Evolutionary conservation across 2,888 invertebrate genomes (phyloP), one percentile per base, ranked within the genome.

Genomic region (Perizoma flavofasciatum): DNA sequence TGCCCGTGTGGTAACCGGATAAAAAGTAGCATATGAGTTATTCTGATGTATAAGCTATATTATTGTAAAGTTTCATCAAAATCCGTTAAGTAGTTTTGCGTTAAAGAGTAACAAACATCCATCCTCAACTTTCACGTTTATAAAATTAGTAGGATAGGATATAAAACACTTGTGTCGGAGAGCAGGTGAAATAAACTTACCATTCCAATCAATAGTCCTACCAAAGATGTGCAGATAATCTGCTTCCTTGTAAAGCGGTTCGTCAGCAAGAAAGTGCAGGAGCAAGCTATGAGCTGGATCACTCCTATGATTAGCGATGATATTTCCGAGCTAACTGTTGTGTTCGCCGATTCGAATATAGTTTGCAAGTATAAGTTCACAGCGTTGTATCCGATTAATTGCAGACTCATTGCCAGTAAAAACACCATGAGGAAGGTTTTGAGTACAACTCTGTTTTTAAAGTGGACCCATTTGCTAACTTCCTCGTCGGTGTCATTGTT

Each of bases 321-420:
- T 5, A 75, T 60, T 53, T 79, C 78, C 4, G 83, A 70, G 10
- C 68, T 73, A 0, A 83, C 62, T 11, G 65, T 72, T 0, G 82
- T 82, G 0, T 75, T 66, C 0, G 82, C 77, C 1, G 75, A 74
- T 33, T 74, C 74, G 49, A 83, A 69, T 55, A 83, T 75, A 2
- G 76, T 75, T 69, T 82, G 82, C 46, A 82, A 59, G 60, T 82
- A 83, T 59, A 72, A 74, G 32, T 71, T 59, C 0, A 82, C 75
- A 4, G 77, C 72, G 33, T 79, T 79, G 39, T 69, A 81, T 0
- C 81, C 80, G 0, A 70, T 66, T 1, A 77, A 6, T 37, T 78
- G 77, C 1, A 66, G 9, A 5, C 74, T 74, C 0, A 71, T 48
- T 0, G 63, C 62, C 9, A 82, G 22, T 4, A 78, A 34, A 0